Conservation (phyloP, 1,140 invertebrate species). For the Dolichoris vasculosae region DNA sequence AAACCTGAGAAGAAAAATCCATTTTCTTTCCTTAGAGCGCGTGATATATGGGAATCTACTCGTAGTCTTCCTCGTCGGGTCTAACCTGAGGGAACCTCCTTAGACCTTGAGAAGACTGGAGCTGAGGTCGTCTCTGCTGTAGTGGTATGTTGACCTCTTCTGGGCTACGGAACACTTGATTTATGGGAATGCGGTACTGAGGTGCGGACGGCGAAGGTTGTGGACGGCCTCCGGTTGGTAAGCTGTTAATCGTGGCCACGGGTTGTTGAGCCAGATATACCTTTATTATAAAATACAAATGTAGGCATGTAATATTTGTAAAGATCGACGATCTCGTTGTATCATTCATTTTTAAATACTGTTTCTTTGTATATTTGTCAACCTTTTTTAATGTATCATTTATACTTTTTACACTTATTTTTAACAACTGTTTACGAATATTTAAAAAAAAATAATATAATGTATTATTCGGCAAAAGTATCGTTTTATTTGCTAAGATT, state of each 20-base stretch:
- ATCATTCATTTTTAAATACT: too few species aligned
- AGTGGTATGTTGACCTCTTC: conserved; percentile 91
- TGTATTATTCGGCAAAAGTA: too few species aligned
- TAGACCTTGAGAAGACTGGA: conserved; percentile 58
- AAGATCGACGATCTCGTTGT: too few species aligned
- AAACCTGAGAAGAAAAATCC: neutral
- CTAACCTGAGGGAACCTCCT: conserved; percentile 72
- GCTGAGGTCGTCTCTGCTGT: conserved; percentile 81
- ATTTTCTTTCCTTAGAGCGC: neutral
- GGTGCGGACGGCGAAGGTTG: conserved; percentile 57
- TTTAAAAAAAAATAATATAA: too few species aligned
- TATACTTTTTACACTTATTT: too few species aligned
- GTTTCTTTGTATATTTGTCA: too few species aligned
- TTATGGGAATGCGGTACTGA: conserved; percentile 68
- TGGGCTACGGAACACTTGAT: conserved; percentile 86
- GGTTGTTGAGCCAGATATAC: conserved; percentile 62
- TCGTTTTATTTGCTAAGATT: too few species aligned
- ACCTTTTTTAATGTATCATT: too few species aligned
- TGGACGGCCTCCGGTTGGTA: conserved; percentile 66
- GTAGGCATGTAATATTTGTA: neutral
- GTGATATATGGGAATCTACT: conserved; percentile 54
- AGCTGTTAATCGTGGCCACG: conserved; percentile 65
- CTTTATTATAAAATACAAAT: neutral
- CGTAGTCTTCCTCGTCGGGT: conserved; percentile 71
- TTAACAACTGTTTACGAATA: too few species aligned